Conservation (phyloP, 2,888 invertebrate species). For the Cremastinae sp. region DNA sequence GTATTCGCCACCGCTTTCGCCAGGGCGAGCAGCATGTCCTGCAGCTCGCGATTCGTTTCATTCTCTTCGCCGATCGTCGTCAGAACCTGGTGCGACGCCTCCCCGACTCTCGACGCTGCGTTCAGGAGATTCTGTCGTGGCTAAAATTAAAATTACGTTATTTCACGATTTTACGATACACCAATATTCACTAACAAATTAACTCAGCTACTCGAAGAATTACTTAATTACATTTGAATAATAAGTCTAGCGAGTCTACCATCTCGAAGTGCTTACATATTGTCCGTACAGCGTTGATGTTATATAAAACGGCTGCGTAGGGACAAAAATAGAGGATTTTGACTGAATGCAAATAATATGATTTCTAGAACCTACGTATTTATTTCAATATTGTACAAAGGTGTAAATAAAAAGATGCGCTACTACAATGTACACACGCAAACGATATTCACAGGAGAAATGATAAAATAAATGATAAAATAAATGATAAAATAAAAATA, state of each 20-base stretch:
- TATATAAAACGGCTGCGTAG: conserved; percentile 75
- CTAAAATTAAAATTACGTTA: conserved; percentile 79
- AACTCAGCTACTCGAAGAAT: too few relatives aligned
- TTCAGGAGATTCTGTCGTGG: conserved; percentile 95
- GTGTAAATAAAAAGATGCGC: too few relatives aligned
- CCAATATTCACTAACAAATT: too few relatives aligned
- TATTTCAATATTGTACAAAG: not conserved
- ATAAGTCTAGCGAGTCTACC: conserved; percentile 42
- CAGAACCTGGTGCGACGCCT: conserved; percentile 96
- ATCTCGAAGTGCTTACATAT: conserved; percentile 75
- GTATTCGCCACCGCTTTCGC: conserved; percentile 99
- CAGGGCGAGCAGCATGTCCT: conserved; percentile 94
- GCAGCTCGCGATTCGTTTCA: conserved; percentile 90
- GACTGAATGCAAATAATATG: not conserved
- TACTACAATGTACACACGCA: too few relatives aligned
- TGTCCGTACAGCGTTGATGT: conserved; percentile 74
- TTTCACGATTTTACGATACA: too few relatives aligned
- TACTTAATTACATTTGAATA: too few relatives aligned
- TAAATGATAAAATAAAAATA: not conserved
- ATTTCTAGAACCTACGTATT: not conserved
- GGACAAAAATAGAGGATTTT: conserved; percentile 54
- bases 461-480: not conserved
- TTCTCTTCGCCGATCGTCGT: conserved; percentile 96
- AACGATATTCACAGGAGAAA: too few relatives aligned
- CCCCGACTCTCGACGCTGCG: conserved; percentile 97